These are phyloP conservation scores for Pollachius pollachius DNA, from an alignment of 2,113 vertebrate genomes.

Conservation along the genomic window DNA sequence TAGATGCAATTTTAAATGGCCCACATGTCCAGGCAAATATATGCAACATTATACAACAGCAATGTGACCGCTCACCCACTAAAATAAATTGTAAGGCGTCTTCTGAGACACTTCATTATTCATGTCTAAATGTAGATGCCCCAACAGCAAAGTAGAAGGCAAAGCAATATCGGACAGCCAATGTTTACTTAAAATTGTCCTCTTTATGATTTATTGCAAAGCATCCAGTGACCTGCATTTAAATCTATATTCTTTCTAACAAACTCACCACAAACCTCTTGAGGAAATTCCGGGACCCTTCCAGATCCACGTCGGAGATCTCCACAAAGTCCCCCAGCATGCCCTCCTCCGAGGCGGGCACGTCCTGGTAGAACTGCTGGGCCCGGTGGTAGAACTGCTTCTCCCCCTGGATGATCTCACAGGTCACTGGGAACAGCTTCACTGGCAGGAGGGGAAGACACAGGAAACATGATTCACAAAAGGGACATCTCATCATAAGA, in stretches of 20 bases:
- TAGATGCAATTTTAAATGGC: not conserved
- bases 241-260: too few relatives aligned
- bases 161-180: too few relatives aligned
- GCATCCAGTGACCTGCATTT: too few relatives aligned
- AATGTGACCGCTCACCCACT: not conserved
- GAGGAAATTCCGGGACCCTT: conserved; percentile 86
- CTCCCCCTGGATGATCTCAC: conserved; percentile 91
- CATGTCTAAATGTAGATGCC: not conserved
- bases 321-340: conserved; percentile 97
- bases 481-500: too few relatives aligned
- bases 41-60: not conserved
- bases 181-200: too few relatives aligned
- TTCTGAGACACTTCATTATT: not conserved
- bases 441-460: conserved; percentile 69
- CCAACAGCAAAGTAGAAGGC: too few relatives aligned
- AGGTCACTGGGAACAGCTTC: conserved; percentile 93
- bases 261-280: conserved; percentile 86
- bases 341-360: conserved; percentile 89
- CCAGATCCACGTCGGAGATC: conserved; percentile 83
- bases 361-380: conserved; percentile 89
- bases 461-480: not conserved
- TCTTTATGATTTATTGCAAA: too few relatives aligned
- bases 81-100: not conserved
- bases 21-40: not conserved
- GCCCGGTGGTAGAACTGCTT: conserved; percentile 96